Conservation (phyloP, 2,113 vertebrate species). For the Planiliza haematocheilus region DNA sequence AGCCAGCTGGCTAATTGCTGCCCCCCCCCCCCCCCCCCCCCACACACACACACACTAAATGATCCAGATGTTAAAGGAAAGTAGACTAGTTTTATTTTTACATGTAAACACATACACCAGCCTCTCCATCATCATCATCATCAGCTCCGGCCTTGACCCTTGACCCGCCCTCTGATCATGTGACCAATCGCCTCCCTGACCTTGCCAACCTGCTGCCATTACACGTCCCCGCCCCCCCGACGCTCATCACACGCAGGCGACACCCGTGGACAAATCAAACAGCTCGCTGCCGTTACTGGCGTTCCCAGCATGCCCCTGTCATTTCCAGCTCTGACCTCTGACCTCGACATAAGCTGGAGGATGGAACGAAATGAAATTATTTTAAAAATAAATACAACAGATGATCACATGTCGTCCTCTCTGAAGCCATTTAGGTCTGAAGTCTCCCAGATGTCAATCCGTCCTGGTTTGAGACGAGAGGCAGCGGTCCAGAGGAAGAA, state of each 20-base stretch:
- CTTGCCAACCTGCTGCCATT: slow-evolving; percentile 56
- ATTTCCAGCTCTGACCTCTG: slow-evolving; percentile 55
- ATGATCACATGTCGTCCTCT: neutral
- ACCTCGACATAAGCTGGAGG: slow-evolving; percentile 26
- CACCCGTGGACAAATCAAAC: slow-evolving; percentile 42
- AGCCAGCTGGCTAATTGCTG: too few relatives aligned
- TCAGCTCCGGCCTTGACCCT: slow-evolving; percentile 63
- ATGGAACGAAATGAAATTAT: too few relatives aligned
- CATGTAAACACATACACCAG: too few relatives aligned
- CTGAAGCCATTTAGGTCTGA: too few relatives aligned
- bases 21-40: neutral
- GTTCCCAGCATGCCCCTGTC: neutral
- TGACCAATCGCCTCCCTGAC: slow-evolving; percentile 64
- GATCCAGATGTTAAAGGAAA: too few relatives aligned
- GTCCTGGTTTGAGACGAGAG: slow-evolving; percentile 34
- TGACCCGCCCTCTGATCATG: slow-evolving; percentile 39
- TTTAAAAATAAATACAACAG: too few relatives aligned
- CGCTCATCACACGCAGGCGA: slow-evolving; percentile 52
- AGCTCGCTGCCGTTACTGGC: slow-evolving; percentile 1
- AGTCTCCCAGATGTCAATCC: too few relatives aligned
- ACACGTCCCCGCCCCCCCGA: slow-evolving; percentile 41
- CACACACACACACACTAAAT: slow-evolving; percentile 10
- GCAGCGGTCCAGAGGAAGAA: slow-evolving; percentile 45
- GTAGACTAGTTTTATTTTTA: neutral
- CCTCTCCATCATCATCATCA: neutral